Base-by-base conservation (phyloP, 2,113 vertebrate genomes). In the Vombatus ursinus region DNA sequence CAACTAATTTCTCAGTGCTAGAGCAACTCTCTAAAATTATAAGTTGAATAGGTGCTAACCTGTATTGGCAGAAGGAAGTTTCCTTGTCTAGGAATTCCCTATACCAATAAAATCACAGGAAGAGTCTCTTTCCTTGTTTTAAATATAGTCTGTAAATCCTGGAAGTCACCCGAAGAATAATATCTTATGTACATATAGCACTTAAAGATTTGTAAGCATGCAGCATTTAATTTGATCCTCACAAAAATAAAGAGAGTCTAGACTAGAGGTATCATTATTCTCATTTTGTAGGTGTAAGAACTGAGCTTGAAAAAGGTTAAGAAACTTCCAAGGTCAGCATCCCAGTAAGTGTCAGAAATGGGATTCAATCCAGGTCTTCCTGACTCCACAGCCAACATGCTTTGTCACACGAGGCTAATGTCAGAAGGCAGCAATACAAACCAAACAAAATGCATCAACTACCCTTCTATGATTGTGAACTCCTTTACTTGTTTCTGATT, bases 391-490 rank as follows among this genome's bases (percentile, higher is more conserved):
- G 3, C 1, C 37, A 77, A 77, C 1, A n/a, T n/a, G 37, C 37
- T 68, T 37, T 77, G 16, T 44, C n/a, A 77, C 37, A 7, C 22
- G 22, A 84, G 52, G 26, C 11, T 25, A 0, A 25, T 77, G 19
- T 19, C 47, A 91, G n/a, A 49, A 57, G 52, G 49, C 9, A 50
- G 2, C 24, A 6, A 90, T 48, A 49, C 5, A 90, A 24, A 25
- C 4, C 14, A 50, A 57, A 44, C 0, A 44, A 7, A 16, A 8
- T 52, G 5, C 8, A 9, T 28, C 25, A 25, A 48, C 47, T 0
- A 9, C 48, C 26, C 2, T 47, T 44, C 84, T 31, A 1, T 94
- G 3, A 0, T 61, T 90, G 44, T 31, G 23, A 0, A 47, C 28
- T 52, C 12, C 26, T 92, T 94, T 52, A 52, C 57, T 7, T 91